Base-by-base conservation (phyloP, 1,140 invertebrate species). In the Solenopsis invicta region DNA sequence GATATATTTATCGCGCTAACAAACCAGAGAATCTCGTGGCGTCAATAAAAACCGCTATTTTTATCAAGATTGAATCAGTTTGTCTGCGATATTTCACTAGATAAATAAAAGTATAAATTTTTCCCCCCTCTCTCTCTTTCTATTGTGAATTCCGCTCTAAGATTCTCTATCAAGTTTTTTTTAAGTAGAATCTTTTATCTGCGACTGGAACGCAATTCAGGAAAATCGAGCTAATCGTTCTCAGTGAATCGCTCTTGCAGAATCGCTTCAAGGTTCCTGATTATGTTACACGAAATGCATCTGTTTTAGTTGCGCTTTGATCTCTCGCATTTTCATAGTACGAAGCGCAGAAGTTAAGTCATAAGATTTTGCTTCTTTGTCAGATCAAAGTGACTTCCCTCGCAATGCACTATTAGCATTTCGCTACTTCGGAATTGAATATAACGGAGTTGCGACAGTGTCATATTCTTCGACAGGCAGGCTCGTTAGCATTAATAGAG, bases 301-400 rank as follows among this genome's bases (percentile, higher is more conserved):
- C 61, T 78, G 59, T 48, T 61, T 50, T 41, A 64, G 45, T 29
- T 66, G 29, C 41, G 66, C 61, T 78, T 78, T 78, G 61, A 66
- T 78, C 45, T 67, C 76, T 48, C 24, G 12, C 10, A 29, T 78
- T 66, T 48, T 34, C 18, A 66, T 34, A 24, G 13, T 13, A 59
- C 34, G n/a, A 21, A 64, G 75, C 16, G 61, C 59, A 66, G 24
- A 66, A 66, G 29, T 78, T 24, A 37, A 78, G 21, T 78, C 45
- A 50, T n/a, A 24, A 78, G 56, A 78, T 41, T 34, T 48, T 78
- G 2, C 41, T 66, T 48, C 41, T 78, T 78, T 78, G 10, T 66
- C 21, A 41, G 24, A 66, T 34, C 24, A 29, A 62, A 78, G 61
- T 78, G 64, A 13, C 3, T 48, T 16, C n/a, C 21, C 37, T 24